A percentile compares a stretch with the other conserved stretches of the same genome.
These are phyloP conservation scores for Diorhabda sublineata DNA, from an alignment of 1,140 invertebrate genomes.

Conservation along the genomic window DNA sequence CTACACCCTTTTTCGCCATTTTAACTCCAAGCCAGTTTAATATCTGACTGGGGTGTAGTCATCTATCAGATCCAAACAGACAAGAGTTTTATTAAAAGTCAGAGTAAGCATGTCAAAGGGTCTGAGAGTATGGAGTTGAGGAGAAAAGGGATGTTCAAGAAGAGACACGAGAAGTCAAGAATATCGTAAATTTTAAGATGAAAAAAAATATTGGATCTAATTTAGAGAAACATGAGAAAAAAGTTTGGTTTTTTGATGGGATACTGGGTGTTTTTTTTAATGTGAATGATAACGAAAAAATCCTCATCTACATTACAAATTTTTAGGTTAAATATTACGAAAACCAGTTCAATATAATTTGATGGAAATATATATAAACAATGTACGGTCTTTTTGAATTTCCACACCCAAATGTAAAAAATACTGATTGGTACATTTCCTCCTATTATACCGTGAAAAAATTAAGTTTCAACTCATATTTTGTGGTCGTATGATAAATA, in stretches of 20 bases:
- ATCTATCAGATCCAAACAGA: constrained; percentile 48
- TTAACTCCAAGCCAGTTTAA: constrained; percentile 43
- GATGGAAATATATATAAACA: no score
- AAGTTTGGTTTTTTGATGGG: not conserved
- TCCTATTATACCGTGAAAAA: no score
- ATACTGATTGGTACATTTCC: no score
- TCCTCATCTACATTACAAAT: not conserved
- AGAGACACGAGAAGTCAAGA: not conserved
- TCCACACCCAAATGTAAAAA: no score
- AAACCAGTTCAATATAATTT: no score
- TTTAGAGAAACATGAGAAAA: not conserved
- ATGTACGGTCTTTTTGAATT: no score
- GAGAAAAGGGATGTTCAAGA: constrained; percentile 14
- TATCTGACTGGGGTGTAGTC: constrained; percentile 50
- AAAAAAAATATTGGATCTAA: not conserved
- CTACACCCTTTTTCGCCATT: constrained; percentile 15
- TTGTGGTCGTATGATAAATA: no score
- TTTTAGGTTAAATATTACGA: not conserved
- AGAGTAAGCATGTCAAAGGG: constrained; percentile 46
- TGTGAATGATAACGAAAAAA: not conserved
- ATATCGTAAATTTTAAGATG: not conserved
- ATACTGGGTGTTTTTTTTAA: not conserved
- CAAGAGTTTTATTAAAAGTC: constrained; percentile 33
- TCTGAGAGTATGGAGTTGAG: constrained; percentile 25
- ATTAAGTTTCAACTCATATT: no score